phyloP scores from a whole-genome alignment of 1,140 invertebrate species.

The Leptinotarsa undecemlineata region DNA sequence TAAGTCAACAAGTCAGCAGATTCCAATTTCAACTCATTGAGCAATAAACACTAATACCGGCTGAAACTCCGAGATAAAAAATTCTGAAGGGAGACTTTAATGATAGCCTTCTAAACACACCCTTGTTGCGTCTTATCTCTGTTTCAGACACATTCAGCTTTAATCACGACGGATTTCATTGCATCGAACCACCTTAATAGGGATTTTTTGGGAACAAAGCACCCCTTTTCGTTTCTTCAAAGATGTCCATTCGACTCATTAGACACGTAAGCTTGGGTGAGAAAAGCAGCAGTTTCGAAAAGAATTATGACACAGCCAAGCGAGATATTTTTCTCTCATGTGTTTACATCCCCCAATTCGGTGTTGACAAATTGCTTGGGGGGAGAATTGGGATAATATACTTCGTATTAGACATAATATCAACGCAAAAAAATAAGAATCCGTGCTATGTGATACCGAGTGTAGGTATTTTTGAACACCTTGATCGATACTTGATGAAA shows the following conservation, averaged over 20 bases:
- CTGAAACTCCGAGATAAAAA: constrained; percentile 1
- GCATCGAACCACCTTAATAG: background rate
- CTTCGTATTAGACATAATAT: background rate
- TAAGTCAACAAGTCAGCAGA: no score
- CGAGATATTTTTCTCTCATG: background rate
- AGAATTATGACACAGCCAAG: background rate
- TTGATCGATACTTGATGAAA: no score
- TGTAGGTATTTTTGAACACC: no score
- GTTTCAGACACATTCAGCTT: constrained; percentile 5
- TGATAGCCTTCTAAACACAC: background rate
- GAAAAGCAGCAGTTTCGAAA: background rate
- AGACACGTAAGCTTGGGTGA: constrained; percentile 7
- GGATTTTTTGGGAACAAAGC: constrained; percentile 8
- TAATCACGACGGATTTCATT: constrained; percentile 3
- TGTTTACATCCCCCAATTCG: background rate
- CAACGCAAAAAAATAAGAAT: background rate
- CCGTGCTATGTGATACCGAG: no score
- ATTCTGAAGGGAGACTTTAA: background rate
- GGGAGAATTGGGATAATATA: background rate
- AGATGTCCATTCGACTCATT: constrained; percentile 12
- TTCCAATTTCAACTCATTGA: constrained; percentile 2
- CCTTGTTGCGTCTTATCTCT: constrained; percentile 21
- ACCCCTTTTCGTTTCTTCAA: constrained; percentile 7
- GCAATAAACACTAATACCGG: background rate
- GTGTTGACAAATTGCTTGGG: background rate